Base-by-base conservation (phyloP, 2,888 invertebrate genomes). In the Acleris laterana region DNA sequence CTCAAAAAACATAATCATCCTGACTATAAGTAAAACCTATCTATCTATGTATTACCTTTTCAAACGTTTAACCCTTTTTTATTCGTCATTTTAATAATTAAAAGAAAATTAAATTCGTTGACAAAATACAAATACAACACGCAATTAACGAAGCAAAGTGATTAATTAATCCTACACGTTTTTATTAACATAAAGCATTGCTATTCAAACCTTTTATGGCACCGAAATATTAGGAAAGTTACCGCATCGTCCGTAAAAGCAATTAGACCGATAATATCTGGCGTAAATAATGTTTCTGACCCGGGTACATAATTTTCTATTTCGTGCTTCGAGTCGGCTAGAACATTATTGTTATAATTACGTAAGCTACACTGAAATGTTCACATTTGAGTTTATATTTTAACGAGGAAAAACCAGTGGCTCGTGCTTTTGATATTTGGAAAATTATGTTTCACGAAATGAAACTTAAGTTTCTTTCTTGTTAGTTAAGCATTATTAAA, bases 221-320 rank as follows among this genome's bases (percentile, higher is more conserved):
- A 25, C 22, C 32, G 16, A 48, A 32, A 46, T 25, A 50, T 49
- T 22, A 20, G n/a, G 16, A 49, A 65, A 55, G 50, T 22, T 42
- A 51, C 22, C 44, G 13, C 38, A 61, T 62, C 58, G 60, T 66
- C 48, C 38, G 51, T 25, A 53, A 50, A 44, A 28, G 51, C 57
- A 61, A 65, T 63, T 68, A 68, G 13, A 6, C n/a, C 56, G 62
- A 62, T 62, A 62, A 20, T 11, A 62, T 66, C 61, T 44, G 22
- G 46, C 38, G 42, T 62, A 63, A 69, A 57, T 59, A 67, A 62
- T 67, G 50, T 68, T 52, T 50, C 42, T n/a, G 19, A 48, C 7
- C 22, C 66, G 25, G 25, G 51, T 11, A 53, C 38, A 52, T 7
- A 19, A 63, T 55, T 55, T 38, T 22, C 49, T 32, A 32, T 63